Conservation (phyloP, 2,113 vertebrate genomes). For the Megalops atlanticus region DNA sequence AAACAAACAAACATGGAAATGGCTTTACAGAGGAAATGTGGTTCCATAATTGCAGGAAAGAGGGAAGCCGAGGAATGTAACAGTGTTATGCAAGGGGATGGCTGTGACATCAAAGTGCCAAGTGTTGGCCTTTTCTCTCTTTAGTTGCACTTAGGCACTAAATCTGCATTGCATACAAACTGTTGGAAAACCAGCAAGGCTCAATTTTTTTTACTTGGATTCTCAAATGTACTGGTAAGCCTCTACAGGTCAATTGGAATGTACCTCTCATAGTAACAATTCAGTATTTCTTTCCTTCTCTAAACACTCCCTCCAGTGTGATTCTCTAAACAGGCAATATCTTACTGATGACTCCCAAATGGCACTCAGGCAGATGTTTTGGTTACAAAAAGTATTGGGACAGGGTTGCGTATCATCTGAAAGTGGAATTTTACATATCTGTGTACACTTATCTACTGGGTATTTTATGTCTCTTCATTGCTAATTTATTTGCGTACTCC, state of each 20-base stretch:
- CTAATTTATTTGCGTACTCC: conserved; percentile 8
- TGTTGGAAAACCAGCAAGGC: background rate
- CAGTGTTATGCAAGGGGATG: background rate
- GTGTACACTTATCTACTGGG: too few relatives aligned
- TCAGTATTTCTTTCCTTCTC: background rate
- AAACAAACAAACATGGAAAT: conserved; percentile 21
- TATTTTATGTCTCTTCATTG: too few relatives aligned
- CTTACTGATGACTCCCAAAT: background rate
- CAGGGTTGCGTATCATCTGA: too few relatives aligned
- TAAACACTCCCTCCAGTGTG: background rate
- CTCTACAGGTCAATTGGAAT: background rate
- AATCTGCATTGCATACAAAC: background rate
- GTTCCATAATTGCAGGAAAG: background rate
- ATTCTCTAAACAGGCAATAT: background rate
- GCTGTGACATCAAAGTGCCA: background rate
- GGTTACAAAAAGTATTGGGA: too few relatives aligned
- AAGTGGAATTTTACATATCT: too few relatives aligned
- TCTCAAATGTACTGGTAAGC: conserved; percentile 1
- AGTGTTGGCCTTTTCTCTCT: background rate
- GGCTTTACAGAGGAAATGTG: background rate
- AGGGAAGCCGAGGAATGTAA: background rate
- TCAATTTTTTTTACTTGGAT: background rate
- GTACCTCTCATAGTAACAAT: background rate
- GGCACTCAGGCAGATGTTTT: background rate
- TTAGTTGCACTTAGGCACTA: background rate